Evolutionary conservation across 1,140 invertebrate genomes (phyloP).

Genomic region (Psilanteris sp.): DNA sequence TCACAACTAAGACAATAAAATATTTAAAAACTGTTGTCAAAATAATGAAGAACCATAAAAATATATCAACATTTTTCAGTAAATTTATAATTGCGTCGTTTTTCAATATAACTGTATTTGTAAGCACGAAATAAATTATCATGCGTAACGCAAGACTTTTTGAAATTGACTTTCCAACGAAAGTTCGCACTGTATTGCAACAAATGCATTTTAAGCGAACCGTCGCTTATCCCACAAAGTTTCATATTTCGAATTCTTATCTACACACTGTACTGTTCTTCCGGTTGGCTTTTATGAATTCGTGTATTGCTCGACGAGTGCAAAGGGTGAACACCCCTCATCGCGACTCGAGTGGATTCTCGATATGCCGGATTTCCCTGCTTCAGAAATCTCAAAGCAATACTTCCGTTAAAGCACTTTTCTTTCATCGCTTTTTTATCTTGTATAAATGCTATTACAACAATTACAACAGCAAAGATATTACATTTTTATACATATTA

Average conservation of each 20-base stretch:
- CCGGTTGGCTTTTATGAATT: constrained; percentile 56
- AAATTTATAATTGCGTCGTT: too few relatives aligned
- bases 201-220: constrained; percentile 5
- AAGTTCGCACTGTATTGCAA: too few relatives aligned
- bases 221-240: not conserved
- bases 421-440: constrained; percentile 35
- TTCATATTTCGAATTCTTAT: constrained; percentile 33
- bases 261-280: constrained; percentile 8
- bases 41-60: too few relatives aligned
- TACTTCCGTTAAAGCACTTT: constrained; percentile 37
- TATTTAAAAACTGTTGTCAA: too few relatives aligned
- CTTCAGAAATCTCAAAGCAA: constrained; percentile 36
- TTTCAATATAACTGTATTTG: too few relatives aligned
- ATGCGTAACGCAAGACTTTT: too few relatives aligned
- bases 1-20: too few relatives aligned
- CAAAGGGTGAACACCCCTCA: constrained; percentile 56
- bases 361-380: constrained; percentile 57
- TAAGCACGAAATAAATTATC: too few relatives aligned
- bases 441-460: constrained; percentile 3
- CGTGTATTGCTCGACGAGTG: constrained; percentile 27
- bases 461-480: constrained; percentile 6
- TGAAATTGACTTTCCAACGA: too few relatives aligned
- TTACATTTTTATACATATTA: too few relatives aligned
- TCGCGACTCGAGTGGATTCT: constrained; percentile 50
- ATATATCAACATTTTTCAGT: too few relatives aligned